Conservation (phyloP, 2,888 invertebrate genomes). For the Drosophila imparisetae region DNA sequence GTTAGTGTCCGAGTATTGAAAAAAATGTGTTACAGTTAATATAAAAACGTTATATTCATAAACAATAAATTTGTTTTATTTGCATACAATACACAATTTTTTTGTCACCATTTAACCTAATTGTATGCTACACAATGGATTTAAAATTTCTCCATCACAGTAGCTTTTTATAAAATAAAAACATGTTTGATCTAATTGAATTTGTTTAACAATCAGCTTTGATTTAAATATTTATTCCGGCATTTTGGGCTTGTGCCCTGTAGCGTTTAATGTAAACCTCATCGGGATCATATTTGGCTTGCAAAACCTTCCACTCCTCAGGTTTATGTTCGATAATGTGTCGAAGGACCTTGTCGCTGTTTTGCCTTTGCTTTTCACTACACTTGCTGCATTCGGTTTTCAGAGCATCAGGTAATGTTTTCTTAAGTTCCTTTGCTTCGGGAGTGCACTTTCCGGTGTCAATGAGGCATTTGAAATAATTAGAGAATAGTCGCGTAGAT, state of each 20-base stretch:
- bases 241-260: conserved; percentile 86
- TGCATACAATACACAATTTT: conserved; percentile 7
- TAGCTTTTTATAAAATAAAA: conserved; percentile 2
- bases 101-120: conserved; percentile 13
- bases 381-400: conserved; percentile 89
- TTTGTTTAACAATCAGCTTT: not conserved
- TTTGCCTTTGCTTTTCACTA: conserved; percentile 87
- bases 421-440: conserved; percentile 89
- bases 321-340: conserved; percentile 88
- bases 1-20: too few species aligned
- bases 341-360: conserved; percentile 88
- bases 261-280: conserved; percentile 88
- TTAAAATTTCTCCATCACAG: conserved; percentile 11
- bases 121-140: conserved; percentile 13
- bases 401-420: conserved; percentile 90
- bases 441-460: conserved; percentile 88
- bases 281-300: conserved; percentile 89
- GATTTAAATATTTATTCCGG: conserved; percentile 83
- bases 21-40: not conserved
- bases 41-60: not conserved
- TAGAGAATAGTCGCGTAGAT: conserved; percentile 87
- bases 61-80: conserved; percentile 1
- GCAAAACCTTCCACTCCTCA: conserved; percentile 88
- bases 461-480: conserved; percentile 88
- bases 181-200: not conserved